Evolutionary conservation across 2,888 invertebrate species (phyloP), one percentile per base, ranked within the genome.

Genomic region (Buathra laborator): DNA sequence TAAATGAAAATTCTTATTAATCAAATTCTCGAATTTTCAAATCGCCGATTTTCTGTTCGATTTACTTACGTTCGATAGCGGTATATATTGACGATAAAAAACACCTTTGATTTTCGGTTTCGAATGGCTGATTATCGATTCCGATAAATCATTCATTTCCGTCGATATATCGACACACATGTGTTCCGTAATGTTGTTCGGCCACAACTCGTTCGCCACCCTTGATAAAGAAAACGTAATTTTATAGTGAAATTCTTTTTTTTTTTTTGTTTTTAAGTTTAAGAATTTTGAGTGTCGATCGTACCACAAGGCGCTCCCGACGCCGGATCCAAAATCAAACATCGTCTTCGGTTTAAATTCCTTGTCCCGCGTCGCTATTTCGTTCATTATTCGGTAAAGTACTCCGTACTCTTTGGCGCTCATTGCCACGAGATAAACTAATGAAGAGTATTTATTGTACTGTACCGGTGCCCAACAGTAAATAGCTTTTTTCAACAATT

Each of bases 251-350:
- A 43, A 37, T 29, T 1, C 5, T 32, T 67, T 46, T 44, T 19
- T 85, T 68, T 71, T 19, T 66, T 9, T 19, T 32, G n/a, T 77
- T 86, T 24, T 2, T 24, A 24, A 24, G 24, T 24, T 24, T 24
- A 24, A 68, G 29, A 44, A 46, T 24, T 72, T 48, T 66, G 12
- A 66, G 19, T 46, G 48, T 68, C 74, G 75, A 70, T 87, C 91
- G 90, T 91, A 95, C 98, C 98, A 98, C 76, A 96, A 96, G 0
- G 96, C 97, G 0, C 97, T 97, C 0, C 98, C 99, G 4, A 98
- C 94, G 0, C 99, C 99, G 5, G 98, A 98, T 0, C 99, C 99
- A 93, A 98, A 98, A 94, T 99, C 99, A 89, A 99, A 97, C 87
- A 98, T 95, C 83, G 96, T 96, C 81, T 95, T 94, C 0, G 99